These are phyloP conservation scores for Solen grandis DNA, from an alignment of 1,140 invertebrate species.

Conservation along the genomic window DNA sequence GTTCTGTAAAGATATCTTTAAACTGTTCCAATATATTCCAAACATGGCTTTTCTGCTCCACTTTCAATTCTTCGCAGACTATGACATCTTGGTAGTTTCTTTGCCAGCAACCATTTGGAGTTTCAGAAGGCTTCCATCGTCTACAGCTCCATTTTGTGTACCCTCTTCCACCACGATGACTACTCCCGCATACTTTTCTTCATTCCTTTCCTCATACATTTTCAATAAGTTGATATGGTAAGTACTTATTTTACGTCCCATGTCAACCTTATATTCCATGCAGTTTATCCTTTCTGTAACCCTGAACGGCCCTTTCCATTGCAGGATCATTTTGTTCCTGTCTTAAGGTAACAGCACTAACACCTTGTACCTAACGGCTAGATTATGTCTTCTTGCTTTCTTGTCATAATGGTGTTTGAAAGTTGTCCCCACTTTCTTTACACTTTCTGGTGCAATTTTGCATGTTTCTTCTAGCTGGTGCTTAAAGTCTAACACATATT, in stretches of 20 bases:
- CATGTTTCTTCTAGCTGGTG: conserved; percentile 54
- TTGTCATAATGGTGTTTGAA: conserved; percentile 2
- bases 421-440: neutral
- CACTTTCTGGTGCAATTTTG: neutral
- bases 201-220: neutral
- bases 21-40: conserved; percentile 11
- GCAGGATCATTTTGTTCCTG: conserved; percentile 41
- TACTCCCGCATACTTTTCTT: neutral
- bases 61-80: neutral
- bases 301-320: conserved; percentile 10
- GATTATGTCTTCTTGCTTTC: neutral
- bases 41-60: neutral
- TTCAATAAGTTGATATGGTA: conserved; percentile 25
- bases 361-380: conserved; percentile 14
- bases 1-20: conserved; percentile 35
- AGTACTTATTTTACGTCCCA: neutral
- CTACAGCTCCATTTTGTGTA: neutral
- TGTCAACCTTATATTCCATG: conserved; percentile 6
- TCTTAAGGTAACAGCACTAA: conserved; percentile 5
- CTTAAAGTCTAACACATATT: conserved; percentile 59
- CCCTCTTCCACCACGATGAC: neutral
- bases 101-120: neutral
- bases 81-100: conserved; percentile 15
- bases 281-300: neutral
- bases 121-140: conserved; percentile 7